These are phyloP conservation scores for Drosophila meridiana DNA, from an alignment of 2,888 invertebrate species.

Conservation along the genomic window DNA sequence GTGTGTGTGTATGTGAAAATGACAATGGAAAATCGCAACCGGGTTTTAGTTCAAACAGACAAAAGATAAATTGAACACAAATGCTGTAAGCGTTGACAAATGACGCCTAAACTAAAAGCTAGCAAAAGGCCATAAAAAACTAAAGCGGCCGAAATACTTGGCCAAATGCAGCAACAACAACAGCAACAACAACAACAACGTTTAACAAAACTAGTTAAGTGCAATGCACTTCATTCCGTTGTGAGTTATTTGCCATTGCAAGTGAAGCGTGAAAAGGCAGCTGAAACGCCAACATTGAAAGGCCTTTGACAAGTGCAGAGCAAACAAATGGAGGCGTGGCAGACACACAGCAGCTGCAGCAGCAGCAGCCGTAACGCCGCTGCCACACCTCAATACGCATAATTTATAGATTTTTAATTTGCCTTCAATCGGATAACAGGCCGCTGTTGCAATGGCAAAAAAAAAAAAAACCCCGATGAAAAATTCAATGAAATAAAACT, in stretches of 20 bases:
- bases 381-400: conserved; percentile 42
- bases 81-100: background rate
- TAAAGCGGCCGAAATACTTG: conserved; percentile 4
- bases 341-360: background rate
- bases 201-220: conserved; percentile 46
- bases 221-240: conserved; percentile 46
- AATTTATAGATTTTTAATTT: conserved; percentile 20
- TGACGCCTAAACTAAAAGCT: conserved; percentile 9
- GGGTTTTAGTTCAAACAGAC: conserved; percentile 13
- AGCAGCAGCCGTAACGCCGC: background rate
- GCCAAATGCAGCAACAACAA: conserved; percentile 3
- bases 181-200: background rate
- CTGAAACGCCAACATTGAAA: conserved; percentile 23
- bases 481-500: background rate
- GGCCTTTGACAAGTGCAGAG: conserved; percentile 25
- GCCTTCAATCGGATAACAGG: conserved; percentile 2
- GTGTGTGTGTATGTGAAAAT: conserved; percentile 4
- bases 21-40: conserved; percentile 16
- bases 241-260: conserved; percentile 30
- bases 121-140: conserved; percentile 2
- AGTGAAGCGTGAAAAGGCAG: conserved; percentile 43
- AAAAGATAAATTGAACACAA: conserved; percentile 14
- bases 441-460: conserved; percentile 16
- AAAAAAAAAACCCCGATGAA: background rate
- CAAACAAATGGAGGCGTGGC: conserved; percentile 27